A percentile compares a stretch with the other conserved stretches of the same genome.
Conservation (phyloP, 1,140 invertebrate genomes). For the Macrotrachela quadricornifera region DNA sequence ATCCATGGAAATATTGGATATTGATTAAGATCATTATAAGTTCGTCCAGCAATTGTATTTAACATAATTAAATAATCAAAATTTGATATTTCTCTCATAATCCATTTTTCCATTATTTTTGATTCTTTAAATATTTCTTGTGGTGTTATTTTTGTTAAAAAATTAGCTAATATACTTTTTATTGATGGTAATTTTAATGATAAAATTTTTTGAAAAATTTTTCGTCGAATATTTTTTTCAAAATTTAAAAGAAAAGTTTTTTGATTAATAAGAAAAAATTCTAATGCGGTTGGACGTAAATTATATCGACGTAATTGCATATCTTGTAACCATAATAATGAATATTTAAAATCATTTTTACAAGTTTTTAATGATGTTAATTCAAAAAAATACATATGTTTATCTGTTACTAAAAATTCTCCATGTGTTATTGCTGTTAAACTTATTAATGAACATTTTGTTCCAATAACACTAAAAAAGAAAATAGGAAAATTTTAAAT, state of each 20-base stretch:
- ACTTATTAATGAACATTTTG: constrained; percentile 39
- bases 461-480: no score
- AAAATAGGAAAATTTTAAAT: no score
- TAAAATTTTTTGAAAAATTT: no score
- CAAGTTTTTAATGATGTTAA: no score
- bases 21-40: constrained; percentile 34
- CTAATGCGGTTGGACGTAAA: constrained; percentile 40
- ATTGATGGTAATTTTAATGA: no score
- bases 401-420: constrained; percentile 41
- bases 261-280: constrained; percentile 44
- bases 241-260: constrained; percentile 48
- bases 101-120: constrained; percentile 32
- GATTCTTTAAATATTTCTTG: no score
- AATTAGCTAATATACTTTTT: no score
- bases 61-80: constrained; percentile 46
- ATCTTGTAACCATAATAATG: constrained; percentile 37
- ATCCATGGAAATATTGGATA: constrained; percentile 28
- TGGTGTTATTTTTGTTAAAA: no score
- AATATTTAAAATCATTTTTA: constrained; percentile 31
- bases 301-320: constrained; percentile 44
- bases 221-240: constrained; percentile 12
- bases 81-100: constrained; percentile 43
- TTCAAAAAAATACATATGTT: constrained; percentile 38
- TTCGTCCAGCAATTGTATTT: constrained; percentile 33
- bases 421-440: constrained; percentile 42